These are phyloP conservation scores for Verasper variegatus DNA, from an alignment of 2,113 vertebrate species.

Conservation along the genomic window DNA sequence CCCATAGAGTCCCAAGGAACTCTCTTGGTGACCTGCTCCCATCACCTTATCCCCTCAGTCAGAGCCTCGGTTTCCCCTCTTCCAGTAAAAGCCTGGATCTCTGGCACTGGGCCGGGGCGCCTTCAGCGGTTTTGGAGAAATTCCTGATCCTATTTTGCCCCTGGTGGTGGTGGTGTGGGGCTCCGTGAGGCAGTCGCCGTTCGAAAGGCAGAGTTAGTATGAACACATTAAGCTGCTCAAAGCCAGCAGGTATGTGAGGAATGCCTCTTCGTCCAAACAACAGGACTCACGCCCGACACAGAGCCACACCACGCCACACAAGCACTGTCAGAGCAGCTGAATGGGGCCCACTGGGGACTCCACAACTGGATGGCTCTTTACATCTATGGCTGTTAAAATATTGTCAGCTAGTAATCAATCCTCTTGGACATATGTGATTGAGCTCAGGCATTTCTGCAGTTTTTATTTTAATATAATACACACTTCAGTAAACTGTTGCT, in stretches of 20 bases:
- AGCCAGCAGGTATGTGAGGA: slow-evolving; percentile 82
- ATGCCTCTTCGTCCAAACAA: slow-evolving; percentile 80
- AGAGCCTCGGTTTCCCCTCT: slow-evolving; percentile 35
- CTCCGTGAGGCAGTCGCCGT: slow-evolving; percentile 57
- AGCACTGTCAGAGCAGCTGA: slow-evolving; percentile 55
- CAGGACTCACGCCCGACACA: slow-evolving; percentile 67
- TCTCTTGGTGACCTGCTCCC: slow-evolving; percentile 51
- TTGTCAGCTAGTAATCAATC: not conserved
- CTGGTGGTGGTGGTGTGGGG: slow-evolving; percentile 54
- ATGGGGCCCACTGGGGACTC: slow-evolving; percentile 54
- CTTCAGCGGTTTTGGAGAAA: slow-evolving; percentile 61
- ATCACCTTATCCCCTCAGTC: slow-evolving; percentile 58
- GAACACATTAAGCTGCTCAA: slow-evolving; percentile 76
- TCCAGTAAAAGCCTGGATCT: slow-evolving; percentile 57
- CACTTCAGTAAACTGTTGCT: not conserved
- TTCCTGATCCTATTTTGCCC: slow-evolving; percentile 67
- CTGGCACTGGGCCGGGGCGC: slow-evolving; percentile 41
- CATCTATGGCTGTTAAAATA: slow-evolving; percentile 29
- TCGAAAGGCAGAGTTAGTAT: slow-evolving; percentile 68
- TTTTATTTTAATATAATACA: not conserved
- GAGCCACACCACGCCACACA: slow-evolving; percentile 58
- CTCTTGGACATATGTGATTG: not conserved
- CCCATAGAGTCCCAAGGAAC: slow-evolving; percentile 30
- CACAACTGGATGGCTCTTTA: slow-evolving; percentile 36
- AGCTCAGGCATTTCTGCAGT: slow-evolving; percentile 17